Evolutionary conservation across 2,888 invertebrate species (phyloP), one percentile per base, ranked within the genome.

Genomic region (Aphrophora alni): DNA sequence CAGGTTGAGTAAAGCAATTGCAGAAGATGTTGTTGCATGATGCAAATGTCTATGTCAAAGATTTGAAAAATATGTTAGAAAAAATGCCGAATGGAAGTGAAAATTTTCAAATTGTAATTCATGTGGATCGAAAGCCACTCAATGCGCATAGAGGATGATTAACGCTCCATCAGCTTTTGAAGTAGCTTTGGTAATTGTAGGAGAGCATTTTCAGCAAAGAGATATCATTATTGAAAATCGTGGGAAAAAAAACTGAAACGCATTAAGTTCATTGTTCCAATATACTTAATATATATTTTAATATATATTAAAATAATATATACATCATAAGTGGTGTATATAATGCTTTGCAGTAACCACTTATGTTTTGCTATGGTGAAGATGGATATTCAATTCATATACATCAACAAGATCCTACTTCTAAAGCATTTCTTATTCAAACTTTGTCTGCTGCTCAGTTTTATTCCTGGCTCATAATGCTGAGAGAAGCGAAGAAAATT

Each of bases 161-260:
- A 79, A 80, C 77, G 77, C 69, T 25, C 80, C 82, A 8, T 1
- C 17, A 26, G 51, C 72, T 21, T 38, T 25, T 51, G 82, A 82
- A 44, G 82, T 82, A 70, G 82, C 82, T 38, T 12, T 71, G 12
- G 77, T 80, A 25, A 72, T 80, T 2, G 80, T 77, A 17, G 51
- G 77, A 17, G 77, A 80, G 38, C 78, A n/a, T 38, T 80, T 27
- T 75, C 75, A 28, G 80, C 82, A 77, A 21, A 79, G 28, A 79
- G 69, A 83, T 74, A 84, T 87, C 28, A 78, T 84, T 10, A 51
- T 87, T 10, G 81, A 85, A 68, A 38, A 78, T 24, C 75, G 82
- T 44, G 77, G 81, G 28, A 80, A 33, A 33, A 33, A 33, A n/a
- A n/a, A n/a, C n/a, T n/a, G n/a, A n/a, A n/a, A n/a, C n/a, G n/a